phyloP scores from a whole-genome alignment of 2,888 invertebrate species.

The Mechanitis messenoides region DNA sequence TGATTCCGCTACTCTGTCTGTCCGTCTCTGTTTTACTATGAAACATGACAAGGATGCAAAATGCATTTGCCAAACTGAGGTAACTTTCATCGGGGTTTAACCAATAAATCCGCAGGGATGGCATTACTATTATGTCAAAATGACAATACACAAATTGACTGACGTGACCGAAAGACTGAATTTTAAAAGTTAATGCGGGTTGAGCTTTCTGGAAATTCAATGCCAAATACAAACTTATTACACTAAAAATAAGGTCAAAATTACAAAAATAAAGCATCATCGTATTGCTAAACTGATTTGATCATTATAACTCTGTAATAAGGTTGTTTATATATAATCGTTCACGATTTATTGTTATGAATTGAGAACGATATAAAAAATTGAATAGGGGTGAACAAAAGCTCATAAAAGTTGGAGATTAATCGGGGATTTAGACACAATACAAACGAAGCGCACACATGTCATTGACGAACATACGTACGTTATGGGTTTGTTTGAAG shows the following conservation, averaged over 20 bases:
- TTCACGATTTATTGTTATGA: constrained; percentile 40
- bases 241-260: constrained; percentile 25
- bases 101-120: constrained; percentile 71
- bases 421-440: constrained; percentile 73
- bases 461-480: constrained; percentile 46
- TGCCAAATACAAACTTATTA: constrained; percentile 35
- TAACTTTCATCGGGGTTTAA: constrained; percentile 70
- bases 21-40: constrained; percentile 22
- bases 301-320: constrained; percentile 21
- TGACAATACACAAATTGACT: constrained; percentile 76
- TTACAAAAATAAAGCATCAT: constrained; percentile 4
- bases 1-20: constrained; percentile 37
- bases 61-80: constrained; percentile 51
- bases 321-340: constrained; percentile 31
- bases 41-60: constrained; percentile 39
- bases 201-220: constrained; percentile 17
- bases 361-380: constrained; percentile 46
- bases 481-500: constrained; percentile 45
- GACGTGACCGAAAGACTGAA: constrained; percentile 73
- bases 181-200: constrained; percentile 65
- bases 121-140: constrained; percentile 72
- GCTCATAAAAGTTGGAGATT: constrained; percentile 74
- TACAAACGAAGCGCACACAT: constrained; percentile 60
- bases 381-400: constrained; percentile 70
- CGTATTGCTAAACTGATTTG: constrained; percentile 10